Evolutionary conservation across 2,113 vertebrate species (phyloP), one percentile per base, ranked within the genome.

Genomic region (Acinonyx jubatus): DNA sequence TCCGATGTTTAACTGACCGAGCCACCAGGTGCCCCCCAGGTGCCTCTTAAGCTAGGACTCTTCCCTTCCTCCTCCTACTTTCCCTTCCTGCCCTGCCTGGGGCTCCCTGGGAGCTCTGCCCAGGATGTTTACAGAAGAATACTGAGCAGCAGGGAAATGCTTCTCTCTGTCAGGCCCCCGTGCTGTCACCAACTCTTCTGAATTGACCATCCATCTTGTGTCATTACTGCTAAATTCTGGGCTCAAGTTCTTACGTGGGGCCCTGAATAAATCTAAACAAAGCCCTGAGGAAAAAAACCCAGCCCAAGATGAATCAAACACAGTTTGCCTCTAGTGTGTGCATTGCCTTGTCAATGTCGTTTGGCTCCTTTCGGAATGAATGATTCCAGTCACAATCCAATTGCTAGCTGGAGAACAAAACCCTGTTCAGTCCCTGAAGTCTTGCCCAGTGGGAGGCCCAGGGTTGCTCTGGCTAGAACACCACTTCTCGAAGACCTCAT

Each of bases 401-500:
- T 50, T 92, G 89, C 95, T 55, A 11, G 0, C 48, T 36, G 4
- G 83, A 57, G 76, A 97, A 80, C 82, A 96, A 96, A 84, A 80
- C 45, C 16, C 33, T 38, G 7, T 11, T 48, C 45, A 10, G 92
- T 88, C 78, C 41, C 91, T 81, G 66, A 50, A 57, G 48, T 76
- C 96, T 92, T 41, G 12, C 76, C 52, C 50, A 5, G 31, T 0
- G 29, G 69, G 65, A 80, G 92, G 33, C 73, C 55, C 29, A n/a
- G 0, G 81, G 55, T 65, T 69, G 80, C 95, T 95, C 85, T 68
- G 38, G 91, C 73, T 92, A 27, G 86, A 98, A 91, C 38, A 16
- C 57, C 52, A 71, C 95, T 97, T 85, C 93, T 91, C 2, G 14
- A 96, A 74, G 63, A 89, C 96, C 95, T 97, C 65, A 96, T 97